Conservation (phyloP, 2,797 vertebrate genomes). For the Onychomys leucogaster region DNA sequence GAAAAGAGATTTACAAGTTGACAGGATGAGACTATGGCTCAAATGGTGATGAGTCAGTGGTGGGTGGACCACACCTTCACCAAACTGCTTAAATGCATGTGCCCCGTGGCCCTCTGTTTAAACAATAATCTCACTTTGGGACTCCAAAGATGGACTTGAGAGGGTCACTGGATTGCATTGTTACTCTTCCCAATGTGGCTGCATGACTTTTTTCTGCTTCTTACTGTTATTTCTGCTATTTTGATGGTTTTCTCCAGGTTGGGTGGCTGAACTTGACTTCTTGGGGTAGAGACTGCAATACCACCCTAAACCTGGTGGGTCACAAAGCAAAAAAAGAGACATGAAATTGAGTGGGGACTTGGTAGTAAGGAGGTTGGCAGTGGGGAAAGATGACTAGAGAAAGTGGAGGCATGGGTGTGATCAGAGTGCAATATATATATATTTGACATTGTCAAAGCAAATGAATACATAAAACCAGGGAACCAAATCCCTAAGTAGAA, state of each 20-base stretch:
- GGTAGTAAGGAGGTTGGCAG: background rate
- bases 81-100: background rate
- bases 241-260: background rate
- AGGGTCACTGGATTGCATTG: background rate
- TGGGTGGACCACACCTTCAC: background rate
- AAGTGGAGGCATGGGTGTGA: background rate
- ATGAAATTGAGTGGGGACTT: background rate
- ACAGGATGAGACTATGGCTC: background rate
- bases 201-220: background rate
- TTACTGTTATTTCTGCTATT: background rate
- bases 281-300: background rate
- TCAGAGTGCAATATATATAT: background rate
- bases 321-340: background rate
- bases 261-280: too few relatives aligned
- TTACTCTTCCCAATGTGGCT: background rate
- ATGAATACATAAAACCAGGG: background rate
- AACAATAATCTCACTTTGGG: background rate
- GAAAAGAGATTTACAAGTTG: background rate
- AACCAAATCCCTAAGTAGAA: background rate
- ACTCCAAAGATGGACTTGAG: background rate
- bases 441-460: background rate
- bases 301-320: background rate
- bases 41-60: background rate
- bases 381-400: background rate
- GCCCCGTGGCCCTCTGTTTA: background rate